Evolutionary conservation across 2,113 vertebrate species (phyloP).

Genomic region (Ophthalmolycus amberensis): DNA sequence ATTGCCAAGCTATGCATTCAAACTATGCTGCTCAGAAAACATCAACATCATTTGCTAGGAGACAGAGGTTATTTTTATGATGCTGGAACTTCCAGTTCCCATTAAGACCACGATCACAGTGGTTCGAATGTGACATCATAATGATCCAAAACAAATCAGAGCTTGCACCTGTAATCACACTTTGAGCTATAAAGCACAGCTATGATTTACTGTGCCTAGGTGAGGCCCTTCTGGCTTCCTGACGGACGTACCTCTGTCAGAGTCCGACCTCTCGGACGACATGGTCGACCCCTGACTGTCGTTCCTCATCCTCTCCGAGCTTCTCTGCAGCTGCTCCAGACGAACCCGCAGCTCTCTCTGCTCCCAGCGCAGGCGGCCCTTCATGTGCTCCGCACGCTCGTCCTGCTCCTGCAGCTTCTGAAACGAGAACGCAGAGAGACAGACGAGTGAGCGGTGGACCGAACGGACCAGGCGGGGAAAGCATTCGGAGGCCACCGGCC

Average conservation of each 20-base stretch:
- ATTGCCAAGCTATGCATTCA: neutral
- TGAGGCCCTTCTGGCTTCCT: neutral
- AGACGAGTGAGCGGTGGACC: neutral
- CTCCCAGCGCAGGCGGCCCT: slow-evolving; percentile 86
- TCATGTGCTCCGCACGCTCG: slow-evolving; percentile 84
- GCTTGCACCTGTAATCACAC: neutral
- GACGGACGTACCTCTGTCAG: slow-evolving; percentile 85
- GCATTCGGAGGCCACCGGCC: neutral
- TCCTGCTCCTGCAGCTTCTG: slow-evolving; percentile 94
- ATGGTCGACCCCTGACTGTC: slow-evolving; percentile 90
- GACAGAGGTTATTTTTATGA: neutral
- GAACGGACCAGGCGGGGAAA: neutral
- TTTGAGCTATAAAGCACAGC: neutral
- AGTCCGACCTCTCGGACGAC: slow-evolving; percentile 90
- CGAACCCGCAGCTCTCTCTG: slow-evolving; percentile 86
- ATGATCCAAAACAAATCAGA: neutral
- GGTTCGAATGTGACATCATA: neutral
- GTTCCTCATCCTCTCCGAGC: slow-evolving; percentile 83
- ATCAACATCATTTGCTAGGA: neutral
- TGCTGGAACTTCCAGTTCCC: neutral
- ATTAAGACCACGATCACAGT: neutral
- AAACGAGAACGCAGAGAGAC: neutral
- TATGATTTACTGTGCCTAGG: neutral
- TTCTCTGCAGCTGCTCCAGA: slow-evolving; percentile 86
- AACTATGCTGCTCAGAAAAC: neutral